phyloP scores from a whole-genome alignment of 2,797 vertebrate species.

The Pipistrellus pygmaeus region DNA sequence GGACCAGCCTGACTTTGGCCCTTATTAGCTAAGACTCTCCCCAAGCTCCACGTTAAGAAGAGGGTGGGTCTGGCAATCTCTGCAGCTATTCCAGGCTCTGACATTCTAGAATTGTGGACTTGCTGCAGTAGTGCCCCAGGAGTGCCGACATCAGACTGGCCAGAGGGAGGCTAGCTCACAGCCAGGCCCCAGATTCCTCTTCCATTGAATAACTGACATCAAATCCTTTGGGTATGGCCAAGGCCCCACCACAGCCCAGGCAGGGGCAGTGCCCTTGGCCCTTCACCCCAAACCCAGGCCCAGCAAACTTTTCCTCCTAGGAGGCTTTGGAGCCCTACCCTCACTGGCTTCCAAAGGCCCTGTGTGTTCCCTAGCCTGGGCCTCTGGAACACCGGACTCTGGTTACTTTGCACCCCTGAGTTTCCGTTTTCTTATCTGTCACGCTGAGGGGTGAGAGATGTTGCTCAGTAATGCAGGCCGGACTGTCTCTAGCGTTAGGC shows the following conservation, averaged over 20 bases:
- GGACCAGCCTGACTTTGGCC: neutral
- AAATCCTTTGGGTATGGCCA: neutral
- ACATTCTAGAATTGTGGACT: neutral
- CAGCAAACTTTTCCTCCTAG: neutral
- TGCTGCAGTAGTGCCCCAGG: too few relatives aligned
- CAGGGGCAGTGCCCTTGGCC: neutral
- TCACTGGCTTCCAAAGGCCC: neutral
- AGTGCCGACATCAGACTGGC: neutral
- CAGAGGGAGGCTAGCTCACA: neutral
- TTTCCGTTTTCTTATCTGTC: constrained; percentile 1
- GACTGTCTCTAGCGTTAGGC: neutral
- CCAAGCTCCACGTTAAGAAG: neutral
- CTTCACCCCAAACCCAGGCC: neutral
- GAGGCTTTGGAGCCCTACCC: neutral
- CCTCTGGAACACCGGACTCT: neutral
- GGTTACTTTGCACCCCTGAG: neutral
- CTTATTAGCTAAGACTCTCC: neutral
- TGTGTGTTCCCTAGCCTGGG: neutral
- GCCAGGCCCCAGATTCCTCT: neutral
- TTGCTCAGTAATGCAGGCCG: neutral
- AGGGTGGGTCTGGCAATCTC: neutral
- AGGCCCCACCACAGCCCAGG: neutral
- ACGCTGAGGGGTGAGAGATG: neutral
- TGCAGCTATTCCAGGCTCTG: neutral
- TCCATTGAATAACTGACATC: neutral